A percentile compares a stretch with the other conserved stretches of the same genome.
Evolutionary conservation across 2,888 invertebrate genomes (phyloP).

Genomic region (Dynastes tityus): DNA sequence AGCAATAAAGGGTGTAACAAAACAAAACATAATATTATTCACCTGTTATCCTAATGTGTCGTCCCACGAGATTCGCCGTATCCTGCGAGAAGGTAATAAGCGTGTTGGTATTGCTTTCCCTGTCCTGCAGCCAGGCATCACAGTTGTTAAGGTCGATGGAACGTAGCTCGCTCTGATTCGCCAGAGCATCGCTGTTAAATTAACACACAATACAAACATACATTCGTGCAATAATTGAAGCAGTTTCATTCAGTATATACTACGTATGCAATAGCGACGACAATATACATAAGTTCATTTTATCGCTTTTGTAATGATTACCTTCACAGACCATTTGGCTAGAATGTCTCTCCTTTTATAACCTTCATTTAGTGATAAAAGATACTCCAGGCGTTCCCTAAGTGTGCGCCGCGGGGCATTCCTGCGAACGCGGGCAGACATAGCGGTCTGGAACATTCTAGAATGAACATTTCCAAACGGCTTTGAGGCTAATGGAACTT

Average conservation of each 20-base stretch:
- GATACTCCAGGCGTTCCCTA: neutral
- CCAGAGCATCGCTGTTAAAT: conserved; percentile 77
- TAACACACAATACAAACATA: conserved; percentile 52
- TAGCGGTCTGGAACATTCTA: too few relatives aligned
- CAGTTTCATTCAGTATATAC: neutral
- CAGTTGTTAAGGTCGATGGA: conserved; percentile 77
- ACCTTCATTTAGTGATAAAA: neutral
- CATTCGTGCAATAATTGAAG: conserved; percentile 15
- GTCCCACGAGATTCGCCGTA: conserved; percentile 78
- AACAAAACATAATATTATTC: conserved; percentile 14
- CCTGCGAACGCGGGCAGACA: too few relatives aligned
- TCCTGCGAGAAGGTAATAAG: conserved; percentile 73
- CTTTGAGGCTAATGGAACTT: too few relatives aligned
- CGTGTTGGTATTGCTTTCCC: conserved; percentile 76
- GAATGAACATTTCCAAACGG: too few relatives aligned
- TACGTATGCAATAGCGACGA: neutral
- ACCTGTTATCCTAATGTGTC: conserved; percentile 75
- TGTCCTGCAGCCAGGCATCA: conserved; percentile 79
- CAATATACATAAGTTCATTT: conserved; percentile 13
- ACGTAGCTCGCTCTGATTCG: conserved; percentile 77
- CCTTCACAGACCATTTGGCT: conserved; percentile 8
- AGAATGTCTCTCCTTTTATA: neutral
- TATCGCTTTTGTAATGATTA: conserved; percentile 5
- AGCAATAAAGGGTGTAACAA: neutral
- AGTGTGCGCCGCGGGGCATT: too few relatives aligned